These are phyloP conservation scores for Nesoenas mayeri DNA, from an alignment of 2,113 vertebrate species.

Conservation along the genomic window DNA sequence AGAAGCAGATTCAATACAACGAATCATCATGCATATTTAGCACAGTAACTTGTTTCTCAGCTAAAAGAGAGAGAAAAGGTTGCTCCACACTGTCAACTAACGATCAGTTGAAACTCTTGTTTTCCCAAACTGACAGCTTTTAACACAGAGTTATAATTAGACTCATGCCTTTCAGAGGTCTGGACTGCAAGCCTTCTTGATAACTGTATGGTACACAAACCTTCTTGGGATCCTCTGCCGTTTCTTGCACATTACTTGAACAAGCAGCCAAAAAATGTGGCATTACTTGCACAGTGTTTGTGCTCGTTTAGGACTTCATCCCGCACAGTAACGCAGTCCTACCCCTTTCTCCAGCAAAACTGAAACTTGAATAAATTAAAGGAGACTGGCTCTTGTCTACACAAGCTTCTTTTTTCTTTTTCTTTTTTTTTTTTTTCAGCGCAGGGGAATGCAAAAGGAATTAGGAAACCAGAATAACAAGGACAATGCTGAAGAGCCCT, in stretches of 20 bases:
- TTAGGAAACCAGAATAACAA: neutral
- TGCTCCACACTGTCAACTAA: neutral
- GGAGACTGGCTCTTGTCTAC: neutral
- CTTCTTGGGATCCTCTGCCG: neutral
- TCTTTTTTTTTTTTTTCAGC: neutral
- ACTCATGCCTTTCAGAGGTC: neutral
- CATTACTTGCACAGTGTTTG: neutral
- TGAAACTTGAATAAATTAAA: conserved; percentile 8
- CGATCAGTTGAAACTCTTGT: neutral
- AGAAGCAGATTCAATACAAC: neutral
- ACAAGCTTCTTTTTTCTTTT: neutral
- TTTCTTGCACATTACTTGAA: neutral
- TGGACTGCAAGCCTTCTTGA: neutral
- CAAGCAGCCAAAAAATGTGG: neutral
- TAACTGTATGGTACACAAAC: neutral
- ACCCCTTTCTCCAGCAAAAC: neutral
- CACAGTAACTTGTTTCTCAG: neutral
- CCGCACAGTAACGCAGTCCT: neutral
- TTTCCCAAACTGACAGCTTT: neutral
- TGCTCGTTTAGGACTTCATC: neutral
- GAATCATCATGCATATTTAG: neutral
- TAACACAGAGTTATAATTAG: neutral
- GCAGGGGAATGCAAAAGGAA: neutral
- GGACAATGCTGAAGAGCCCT: neutral
- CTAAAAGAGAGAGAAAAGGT: neutral